Evolutionary conservation across 2,797 vertebrate genomes (phyloP), one percentile per base, ranked within the genome.

Genomic region (Channa striata): DNA sequence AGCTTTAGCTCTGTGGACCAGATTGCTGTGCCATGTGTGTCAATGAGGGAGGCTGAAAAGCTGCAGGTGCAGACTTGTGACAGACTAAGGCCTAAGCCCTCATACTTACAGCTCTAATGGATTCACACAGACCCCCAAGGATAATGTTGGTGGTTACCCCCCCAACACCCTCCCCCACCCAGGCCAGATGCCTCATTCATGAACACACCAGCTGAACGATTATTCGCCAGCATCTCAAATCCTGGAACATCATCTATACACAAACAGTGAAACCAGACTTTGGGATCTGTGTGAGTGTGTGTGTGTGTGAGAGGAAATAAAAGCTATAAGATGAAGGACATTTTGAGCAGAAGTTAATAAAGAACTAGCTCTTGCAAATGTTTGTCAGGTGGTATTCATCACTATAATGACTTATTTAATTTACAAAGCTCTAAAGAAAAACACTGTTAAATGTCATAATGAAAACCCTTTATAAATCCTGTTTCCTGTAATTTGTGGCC

Each of bases 61-160:
- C 79, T 89, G 86, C 87, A 92, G 87, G 88, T 93, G 89, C 81
- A 78, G 77, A 60, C 72, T 73, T 51, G 58, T 72, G 59, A 39
- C 65, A 72, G 70, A 84, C 56, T 53, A 49, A 69, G 63, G 72
- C 44, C 77, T 39, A 63, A 72, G 46, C 70, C 42, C 56, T 10
- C 25, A 5, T 48, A 21, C 68, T 51, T 9, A 1, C 57, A 57
- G 17, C 49, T 78, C 20, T 25, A 63, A 74, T 65, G 33, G 34
- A 80, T 69, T 59, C 72, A 50, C 49, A n/a, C 37, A 60, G 39
- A 50, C 58, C 23, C 49, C 62, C 8, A 1, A 70, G 64, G 42
- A 43, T 56, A 75, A 80, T 77, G 68, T 58, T 30, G 6, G 25
- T 4, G 57, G 50, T 68, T 64, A 53, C 61, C 56, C 30, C 60